Evolutionary conservation across 2,888 invertebrate genomes (phyloP), one percentile per base, ranked within the genome.

Genomic region (Drosophila anceps): DNA sequence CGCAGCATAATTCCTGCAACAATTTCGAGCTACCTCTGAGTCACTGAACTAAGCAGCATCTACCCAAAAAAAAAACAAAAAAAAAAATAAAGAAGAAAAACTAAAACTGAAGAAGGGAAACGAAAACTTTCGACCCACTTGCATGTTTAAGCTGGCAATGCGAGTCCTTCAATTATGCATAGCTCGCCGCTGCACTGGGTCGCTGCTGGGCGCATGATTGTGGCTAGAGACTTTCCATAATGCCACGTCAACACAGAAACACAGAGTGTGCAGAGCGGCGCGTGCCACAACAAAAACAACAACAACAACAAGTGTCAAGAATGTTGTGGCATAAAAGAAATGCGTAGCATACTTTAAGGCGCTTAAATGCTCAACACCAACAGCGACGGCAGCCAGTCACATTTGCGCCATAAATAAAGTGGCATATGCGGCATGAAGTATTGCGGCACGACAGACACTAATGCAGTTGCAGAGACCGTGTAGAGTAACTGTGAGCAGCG

Each of bases 371-470:
- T 74, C 77, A 70, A n/a, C 69, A 55, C 59, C 66, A 50, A 20
- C 15, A 15, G 20, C 24, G 7, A 15, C 62, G 29, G 50, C 50
- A 50, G 68, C 66, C 67, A 80, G 72, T 70, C 76, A 76, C 73
- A 76, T 79, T 79, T 76, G 72, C 66, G 63, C 76, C 88, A 87
- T 87, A 88, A 87, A 88, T 87, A 86, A 82, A 82, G 72, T 84
- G 84, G 79, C 86, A 87, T 87, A 88, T 87, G 88, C 84, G 65
- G 63, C 77, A 69, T 76, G 71, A 79, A 79, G 78, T 65, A 74
- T 73, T 54, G 82, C 81, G 65, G 67, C 73, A 43, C 33, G 51
- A 31, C 66, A 61, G 55, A 51, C 48, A 54, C 39, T 69, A 62
- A 65, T 55, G 62, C 55, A 54, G 62, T 43, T 43, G 70, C 65